Evolutionary conservation across 2,797 vertebrate genomes (phyloP).

Genomic region (Forpus xanthops): DNA sequence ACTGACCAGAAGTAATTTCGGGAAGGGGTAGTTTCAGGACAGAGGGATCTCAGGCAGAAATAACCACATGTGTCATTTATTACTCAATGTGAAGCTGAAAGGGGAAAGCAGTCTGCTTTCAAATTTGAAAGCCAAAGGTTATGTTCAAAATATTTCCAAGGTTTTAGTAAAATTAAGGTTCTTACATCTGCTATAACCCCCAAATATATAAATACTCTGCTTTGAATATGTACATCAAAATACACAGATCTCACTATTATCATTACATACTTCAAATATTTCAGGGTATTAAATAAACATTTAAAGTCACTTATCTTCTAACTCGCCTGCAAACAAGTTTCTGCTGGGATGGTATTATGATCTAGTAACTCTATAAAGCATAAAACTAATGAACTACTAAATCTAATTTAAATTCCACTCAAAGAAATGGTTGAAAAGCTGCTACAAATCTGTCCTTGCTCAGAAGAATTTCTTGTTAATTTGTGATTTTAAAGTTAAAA

Average conservation of each 20-base stretch:
- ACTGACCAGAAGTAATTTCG: neutral
- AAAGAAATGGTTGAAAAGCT: neutral
- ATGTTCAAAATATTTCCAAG: neutral
- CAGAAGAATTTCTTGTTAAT: neutral
- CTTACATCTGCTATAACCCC: neutral
- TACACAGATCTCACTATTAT: neutral
- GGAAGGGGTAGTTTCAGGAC: neutral
- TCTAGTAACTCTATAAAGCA: neutral
- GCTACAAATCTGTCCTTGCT: neutral
- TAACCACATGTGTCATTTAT: neutral
- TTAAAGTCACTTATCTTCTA: neutral
- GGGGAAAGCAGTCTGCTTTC: neutral
- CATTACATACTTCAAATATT: neutral
- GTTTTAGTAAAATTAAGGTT: neutral
- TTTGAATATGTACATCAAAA: neutral
- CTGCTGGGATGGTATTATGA: neutral
- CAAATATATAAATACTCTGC: neutral
- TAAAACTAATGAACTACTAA: neutral
- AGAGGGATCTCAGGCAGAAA: neutral
- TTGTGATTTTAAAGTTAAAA: neutral
- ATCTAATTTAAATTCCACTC: neutral
- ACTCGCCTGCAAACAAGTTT: neutral
- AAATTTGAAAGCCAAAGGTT: neutral
- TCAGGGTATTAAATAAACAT: neutral
- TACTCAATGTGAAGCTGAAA: neutral